Evolutionary conservation across 2,888 invertebrate genomes (phyloP), one percentile per base, ranked within the genome.

Genomic region (Tachina lurida): DNA sequence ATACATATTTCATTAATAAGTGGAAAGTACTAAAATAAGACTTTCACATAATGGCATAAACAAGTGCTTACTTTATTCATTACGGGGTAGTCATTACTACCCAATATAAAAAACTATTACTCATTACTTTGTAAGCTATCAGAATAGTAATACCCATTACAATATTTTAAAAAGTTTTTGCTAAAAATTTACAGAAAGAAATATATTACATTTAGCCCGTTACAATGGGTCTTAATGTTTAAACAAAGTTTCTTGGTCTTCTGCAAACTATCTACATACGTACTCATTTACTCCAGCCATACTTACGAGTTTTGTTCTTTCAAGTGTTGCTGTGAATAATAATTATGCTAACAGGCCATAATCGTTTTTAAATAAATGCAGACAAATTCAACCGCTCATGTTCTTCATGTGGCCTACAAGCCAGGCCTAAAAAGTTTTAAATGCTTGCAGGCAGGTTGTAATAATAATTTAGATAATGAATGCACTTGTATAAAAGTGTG

Each of bases 271-370:
- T 41, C 1, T 31, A 7, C 31, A 7, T 31, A 7, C 31, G 31
- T 31, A 31, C 31, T 31, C 31, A 31, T 31, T 31, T 49, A 49
- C 43, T 12, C 2, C 12, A 60, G 15, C 31, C 10, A 79, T 39
- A 41, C 19, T 10, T 19, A 31, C 9, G 10, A 45, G 41, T 74
- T 60, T 83, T 22, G 39, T 73, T 47, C 43, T 45, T 52, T 60
- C 45, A 73, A 67, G 77, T 71, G 71, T 52, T 83, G 77, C 49
- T 67, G 31, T 58, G 83, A 71, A 83, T 83, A 73, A 67, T 73
- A 83, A 83, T 77, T 62, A 70, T 54, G 47, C 22, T 58, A 74
- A 56, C 15, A 54, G 52, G 54, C 58, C 54, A 60, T 52, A 81
- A 60, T 79, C 58, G 58, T 65, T 71, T 73, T 68, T 45, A 79